Percentiles rank a stretch among this genome's conserved stretches.
Evolutionary conservation across 2,797 vertebrate species (phyloP).

Genomic region (Spinus olivaceus): DNA sequence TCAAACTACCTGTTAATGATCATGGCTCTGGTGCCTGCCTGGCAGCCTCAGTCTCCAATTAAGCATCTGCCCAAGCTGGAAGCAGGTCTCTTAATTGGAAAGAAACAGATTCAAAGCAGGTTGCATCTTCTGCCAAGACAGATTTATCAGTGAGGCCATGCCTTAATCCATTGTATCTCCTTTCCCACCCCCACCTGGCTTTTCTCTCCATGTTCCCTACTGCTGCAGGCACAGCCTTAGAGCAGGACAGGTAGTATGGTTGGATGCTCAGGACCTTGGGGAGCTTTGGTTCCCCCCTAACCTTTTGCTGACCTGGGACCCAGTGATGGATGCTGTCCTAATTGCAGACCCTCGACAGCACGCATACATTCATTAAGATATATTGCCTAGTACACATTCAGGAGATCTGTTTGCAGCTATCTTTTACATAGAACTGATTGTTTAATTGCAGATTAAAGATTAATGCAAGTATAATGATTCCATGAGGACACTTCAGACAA

Average conservation of each 20-base stretch:
- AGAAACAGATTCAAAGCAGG: constrained; percentile 74
- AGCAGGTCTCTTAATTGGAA: constrained; percentile 75
- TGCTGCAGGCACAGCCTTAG: not conserved
- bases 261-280: constrained; percentile 59
- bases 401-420: constrained; percentile 77
- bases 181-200: not conserved
- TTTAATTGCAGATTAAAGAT: constrained; percentile 90
- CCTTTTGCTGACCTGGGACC: constrained; percentile 71
- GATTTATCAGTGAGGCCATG: constrained; percentile 59
- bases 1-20: constrained; percentile 79
- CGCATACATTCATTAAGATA: constrained; percentile 68
- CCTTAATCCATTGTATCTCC: constrained; percentile 45
- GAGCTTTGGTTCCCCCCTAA: constrained; percentile 67
- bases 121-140: constrained; percentile 72
- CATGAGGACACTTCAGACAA: constrained; percentile 78
- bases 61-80: constrained; percentile 81
- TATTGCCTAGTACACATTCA: constrained; percentile 71
- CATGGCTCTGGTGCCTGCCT: constrained; percentile 71
- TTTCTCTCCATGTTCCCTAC: not conserved
- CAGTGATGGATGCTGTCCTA: constrained; percentile 72
- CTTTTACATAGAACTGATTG: constrained; percentile 83
- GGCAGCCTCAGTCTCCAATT: constrained; percentile 77
- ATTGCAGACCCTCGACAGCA: constrained; percentile 57
- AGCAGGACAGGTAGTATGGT: constrained; percentile 54
- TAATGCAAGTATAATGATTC: constrained; percentile 84